phyloP scores from a whole-genome alignment of 2,113 vertebrate genomes.

The Onychorhynchus coronatus region DNA sequence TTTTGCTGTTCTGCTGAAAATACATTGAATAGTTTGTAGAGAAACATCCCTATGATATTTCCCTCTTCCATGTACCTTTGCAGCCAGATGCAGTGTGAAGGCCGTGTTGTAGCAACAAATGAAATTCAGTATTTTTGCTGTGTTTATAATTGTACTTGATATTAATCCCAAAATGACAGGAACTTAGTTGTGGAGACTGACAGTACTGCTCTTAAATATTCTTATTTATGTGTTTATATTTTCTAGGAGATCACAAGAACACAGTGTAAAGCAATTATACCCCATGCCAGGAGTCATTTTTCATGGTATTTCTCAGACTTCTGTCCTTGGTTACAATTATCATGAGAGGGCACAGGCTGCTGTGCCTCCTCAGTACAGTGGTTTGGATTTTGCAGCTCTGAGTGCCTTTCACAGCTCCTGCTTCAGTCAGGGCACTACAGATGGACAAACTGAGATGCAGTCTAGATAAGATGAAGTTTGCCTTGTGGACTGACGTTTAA shows the following conservation, averaged over 20 bases:
- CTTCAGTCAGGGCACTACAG: neutral
- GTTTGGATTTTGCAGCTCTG: neutral
- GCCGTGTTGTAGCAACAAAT: neutral
- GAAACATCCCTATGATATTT: neutral
- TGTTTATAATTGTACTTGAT: neutral
- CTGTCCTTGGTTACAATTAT: neutral
- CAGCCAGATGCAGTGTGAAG: neutral
- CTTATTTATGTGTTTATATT: neutral
- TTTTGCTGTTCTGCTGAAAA: neutral
- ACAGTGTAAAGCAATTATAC: neutral
- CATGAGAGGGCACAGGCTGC: neutral
- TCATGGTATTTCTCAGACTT: neutral
- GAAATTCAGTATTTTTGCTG: neutral
- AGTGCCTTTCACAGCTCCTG: neutral
- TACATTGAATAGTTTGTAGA: neutral
- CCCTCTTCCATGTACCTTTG: neutral
- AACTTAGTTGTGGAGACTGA: neutral
- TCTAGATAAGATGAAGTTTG: neutral
- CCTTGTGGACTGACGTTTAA: neutral
- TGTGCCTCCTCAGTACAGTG: neutral
- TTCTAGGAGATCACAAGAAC: neutral
- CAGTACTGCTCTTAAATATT: neutral
- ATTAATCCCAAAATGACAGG: neutral
- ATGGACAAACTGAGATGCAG: neutral
- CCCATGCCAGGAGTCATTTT: neutral